Percentiles rank a stretch among this genome's conserved stretches.
phyloP scores from a whole-genome alignment of 2,888 invertebrate genomes.

The Drosophila anomelani region DNA sequence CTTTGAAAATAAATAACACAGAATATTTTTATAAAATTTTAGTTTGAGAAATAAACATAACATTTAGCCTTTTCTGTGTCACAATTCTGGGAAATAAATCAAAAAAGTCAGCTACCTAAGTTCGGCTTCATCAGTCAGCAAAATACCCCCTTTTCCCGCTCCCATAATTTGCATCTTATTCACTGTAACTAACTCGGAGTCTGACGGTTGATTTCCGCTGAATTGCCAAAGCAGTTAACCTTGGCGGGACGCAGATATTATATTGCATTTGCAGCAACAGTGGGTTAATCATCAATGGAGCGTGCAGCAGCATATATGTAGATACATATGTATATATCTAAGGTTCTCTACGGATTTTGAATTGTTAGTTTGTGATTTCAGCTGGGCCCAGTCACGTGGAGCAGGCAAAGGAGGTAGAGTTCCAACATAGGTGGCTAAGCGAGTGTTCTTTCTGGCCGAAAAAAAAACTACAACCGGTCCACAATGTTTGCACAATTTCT shows the following conservation, averaged over 20 bases:
- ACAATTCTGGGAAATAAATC: conserved; percentile 15
- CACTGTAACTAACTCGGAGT: conserved; percentile 61
- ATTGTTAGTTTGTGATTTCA: conserved; percentile 12
- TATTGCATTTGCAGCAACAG: conserved; percentile 43
- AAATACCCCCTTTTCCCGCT: not conserved
- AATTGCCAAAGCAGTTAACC: conserved; percentile 59
- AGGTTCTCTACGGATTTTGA: conserved; percentile 23
- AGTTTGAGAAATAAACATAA: not conserved
- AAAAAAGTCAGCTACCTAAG: not conserved
- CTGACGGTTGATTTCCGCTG: conserved; percentile 54
- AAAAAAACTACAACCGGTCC: conserved; percentile 76
- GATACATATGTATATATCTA: not conserved
- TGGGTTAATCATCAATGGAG: conserved; percentile 73
- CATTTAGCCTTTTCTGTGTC: not conserved
- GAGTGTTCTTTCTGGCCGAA: conserved; percentile 32
- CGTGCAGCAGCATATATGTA: conserved; percentile 62
- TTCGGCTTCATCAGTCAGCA: conserved; percentile 9
- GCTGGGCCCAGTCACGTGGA: conserved; percentile 26
- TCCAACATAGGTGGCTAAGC: conserved; percentile 2
- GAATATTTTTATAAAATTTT: no score
- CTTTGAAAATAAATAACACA: no score
- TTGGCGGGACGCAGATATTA: conserved; percentile 52
- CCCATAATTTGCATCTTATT: conserved; percentile 50
- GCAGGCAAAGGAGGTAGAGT: not conserved
- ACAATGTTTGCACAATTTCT: conserved; percentile 74